phyloP scores from a whole-genome alignment of 1,140 invertebrate genomes.

The Apis cerana region DNA sequence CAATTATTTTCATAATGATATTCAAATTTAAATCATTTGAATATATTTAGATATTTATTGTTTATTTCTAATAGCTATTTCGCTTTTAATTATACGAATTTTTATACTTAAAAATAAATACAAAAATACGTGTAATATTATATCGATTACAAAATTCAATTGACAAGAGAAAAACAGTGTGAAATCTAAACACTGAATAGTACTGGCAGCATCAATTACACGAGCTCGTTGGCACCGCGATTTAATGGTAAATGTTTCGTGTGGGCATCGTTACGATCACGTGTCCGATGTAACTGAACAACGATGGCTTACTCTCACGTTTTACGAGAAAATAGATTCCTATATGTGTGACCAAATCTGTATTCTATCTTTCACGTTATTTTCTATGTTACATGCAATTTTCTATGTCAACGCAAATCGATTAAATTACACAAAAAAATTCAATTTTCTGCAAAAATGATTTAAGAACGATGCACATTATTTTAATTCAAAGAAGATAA shows the following conservation, averaged over 20 bases:
- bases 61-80: too few species aligned
- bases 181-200: not conserved
- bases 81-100: too few species aligned
- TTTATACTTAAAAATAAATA: not conserved
- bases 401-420: not conserved
- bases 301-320: constrained; percentile 26
- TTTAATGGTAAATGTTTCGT: constrained; percentile 42
- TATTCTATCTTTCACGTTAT: not conserved
- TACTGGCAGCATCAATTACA: constrained; percentile 8
- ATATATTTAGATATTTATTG: too few species aligned
- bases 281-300: constrained; percentile 10
- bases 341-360: not conserved
- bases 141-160: not conserved
- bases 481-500: too few species aligned
- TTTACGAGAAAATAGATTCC: constrained; percentile 21
- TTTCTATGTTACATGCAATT: not conserved
- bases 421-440: too few species aligned
- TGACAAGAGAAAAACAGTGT: not conserved
- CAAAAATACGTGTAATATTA: not conserved
- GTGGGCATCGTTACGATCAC: constrained; percentile 32
- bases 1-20: too few species aligned
- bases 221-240: constrained; percentile 33
- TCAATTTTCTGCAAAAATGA: too few species aligned
- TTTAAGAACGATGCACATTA: too few species aligned
- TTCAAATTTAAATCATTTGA: too few species aligned